A percentile compares a stretch with the other conserved stretches of the same genome.
phyloP scores from a whole-genome alignment of 2,888 invertebrate species.

The Chironomus riparius region DNA sequence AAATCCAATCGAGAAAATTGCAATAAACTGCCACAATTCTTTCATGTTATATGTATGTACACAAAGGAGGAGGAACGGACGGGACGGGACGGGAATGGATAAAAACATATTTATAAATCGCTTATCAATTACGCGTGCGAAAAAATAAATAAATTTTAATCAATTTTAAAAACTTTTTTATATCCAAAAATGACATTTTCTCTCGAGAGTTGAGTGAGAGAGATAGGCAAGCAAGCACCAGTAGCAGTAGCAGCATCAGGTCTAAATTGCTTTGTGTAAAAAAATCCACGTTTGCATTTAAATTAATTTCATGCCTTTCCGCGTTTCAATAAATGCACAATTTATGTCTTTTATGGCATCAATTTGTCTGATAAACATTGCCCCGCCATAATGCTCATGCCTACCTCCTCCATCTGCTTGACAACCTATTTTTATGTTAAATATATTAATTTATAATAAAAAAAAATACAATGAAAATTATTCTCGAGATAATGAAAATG shows the following conservation, averaged over 20 bases:
- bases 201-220: neutral
- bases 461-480: neutral
- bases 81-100: neutral
- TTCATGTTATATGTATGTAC: neutral
- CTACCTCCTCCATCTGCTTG: neutral
- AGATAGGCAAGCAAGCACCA: neutral
- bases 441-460: neutral
- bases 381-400: neutral
- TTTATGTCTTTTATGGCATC: slow-evolving; percentile 10
- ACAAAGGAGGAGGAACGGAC: no score
- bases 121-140: slow-evolving; percentile 2
- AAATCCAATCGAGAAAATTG: slow-evolving; percentile 12
- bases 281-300: slow-evolving; percentile 13
- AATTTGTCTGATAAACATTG: slow-evolving; percentile 3
- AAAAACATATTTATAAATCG: slow-evolving; percentile 6
- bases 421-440: neutral
- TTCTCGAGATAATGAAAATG: neutral
- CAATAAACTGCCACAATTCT: slow-evolving; percentile 3
- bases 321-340: slow-evolving; percentile 11
- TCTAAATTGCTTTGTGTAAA: slow-evolving; percentile 1
- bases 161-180: slow-evolving; percentile 1
- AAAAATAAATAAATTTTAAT: slow-evolving; percentile 8
- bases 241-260: neutral
- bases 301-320: slow-evolving; percentile 15
- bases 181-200: neutral